These are phyloP conservation scores for Ptilonorhynchus violaceus DNA, from an alignment of 2,113 vertebrate genomes.

Conservation along the genomic window DNA sequence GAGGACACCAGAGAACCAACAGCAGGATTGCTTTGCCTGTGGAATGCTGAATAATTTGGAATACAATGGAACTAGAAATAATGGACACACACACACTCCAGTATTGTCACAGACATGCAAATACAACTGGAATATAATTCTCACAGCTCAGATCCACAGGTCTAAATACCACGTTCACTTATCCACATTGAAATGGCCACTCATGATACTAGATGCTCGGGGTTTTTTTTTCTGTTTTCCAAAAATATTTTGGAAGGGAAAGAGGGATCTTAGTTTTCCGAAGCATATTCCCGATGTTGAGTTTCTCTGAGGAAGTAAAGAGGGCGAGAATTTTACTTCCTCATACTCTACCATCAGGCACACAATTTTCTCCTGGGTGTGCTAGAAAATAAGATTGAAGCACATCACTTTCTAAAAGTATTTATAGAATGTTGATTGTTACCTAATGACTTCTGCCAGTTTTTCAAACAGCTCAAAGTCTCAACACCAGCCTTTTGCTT, in stretches of 20 bases:
- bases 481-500: neutral
- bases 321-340: neutral
- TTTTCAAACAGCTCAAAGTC: neutral
- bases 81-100: neutral
- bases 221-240: neutral
- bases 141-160: neutral
- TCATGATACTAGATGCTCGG: accelerated
- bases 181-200: neutral
- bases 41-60: neutral
- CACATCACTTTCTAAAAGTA: neutral
- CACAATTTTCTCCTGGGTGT: neutral
- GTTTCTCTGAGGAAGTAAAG: neutral
- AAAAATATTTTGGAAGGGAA: neutral
- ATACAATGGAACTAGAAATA: neutral
- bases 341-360: neutral
- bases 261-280: neutral
- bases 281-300: neutral
- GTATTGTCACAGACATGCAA: neutral
- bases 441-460: neutral
- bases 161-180: neutral
- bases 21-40: neutral
- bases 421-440: neutral
- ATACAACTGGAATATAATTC: neutral
- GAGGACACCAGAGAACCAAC: neutral
- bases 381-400: neutral